phyloP scores from a whole-genome alignment of 35 echinoderm and acorn worm genomes.

The Hemicentrotus pulcherrimus region DNA sequence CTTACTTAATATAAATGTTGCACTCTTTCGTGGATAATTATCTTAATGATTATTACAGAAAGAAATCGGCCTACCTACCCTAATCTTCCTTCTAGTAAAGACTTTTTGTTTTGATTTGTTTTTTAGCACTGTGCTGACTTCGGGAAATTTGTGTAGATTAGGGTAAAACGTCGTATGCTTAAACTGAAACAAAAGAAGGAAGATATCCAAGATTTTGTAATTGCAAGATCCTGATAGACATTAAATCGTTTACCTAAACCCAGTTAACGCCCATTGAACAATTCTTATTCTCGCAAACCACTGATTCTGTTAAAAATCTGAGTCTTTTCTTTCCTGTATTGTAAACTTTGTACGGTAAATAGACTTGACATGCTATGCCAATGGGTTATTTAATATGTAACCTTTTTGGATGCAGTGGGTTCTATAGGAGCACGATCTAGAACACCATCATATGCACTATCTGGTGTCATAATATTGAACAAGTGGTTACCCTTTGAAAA shows the following conservation, averaged over 20 bases:
- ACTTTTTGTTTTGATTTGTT: neutral
- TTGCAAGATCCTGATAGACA: too few species aligned
- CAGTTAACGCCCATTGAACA: too few species aligned
- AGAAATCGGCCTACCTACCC: neutral
- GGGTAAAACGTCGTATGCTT: neutral
- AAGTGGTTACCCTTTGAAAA: neutral
- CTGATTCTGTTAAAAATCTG: neutral
- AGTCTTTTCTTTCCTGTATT: neutral
- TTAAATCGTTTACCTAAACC: too few species aligned
- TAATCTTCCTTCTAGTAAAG: neutral
- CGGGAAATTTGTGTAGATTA: too few species aligned
- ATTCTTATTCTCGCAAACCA: neutral
- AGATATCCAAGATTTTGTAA: neutral
- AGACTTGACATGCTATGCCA: too few species aligned
- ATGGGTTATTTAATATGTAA: too few species aligned
- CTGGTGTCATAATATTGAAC: neutral
- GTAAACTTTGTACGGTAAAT: neutral
- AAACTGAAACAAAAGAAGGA: neutral
- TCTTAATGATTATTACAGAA: constrained; percentile 2
- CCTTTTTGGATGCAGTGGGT: neutral
- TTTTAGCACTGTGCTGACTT: too few species aligned
- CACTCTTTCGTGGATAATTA: neutral
- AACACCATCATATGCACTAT: neutral
- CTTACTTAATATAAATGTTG: neutral
- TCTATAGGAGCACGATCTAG: neutral